Evolutionary conservation across 35 echinoderm and acorn worm genomes (phyloP), one percentile per base, ranked within the genome.

Genomic region (Ptychodera flava): DNA sequence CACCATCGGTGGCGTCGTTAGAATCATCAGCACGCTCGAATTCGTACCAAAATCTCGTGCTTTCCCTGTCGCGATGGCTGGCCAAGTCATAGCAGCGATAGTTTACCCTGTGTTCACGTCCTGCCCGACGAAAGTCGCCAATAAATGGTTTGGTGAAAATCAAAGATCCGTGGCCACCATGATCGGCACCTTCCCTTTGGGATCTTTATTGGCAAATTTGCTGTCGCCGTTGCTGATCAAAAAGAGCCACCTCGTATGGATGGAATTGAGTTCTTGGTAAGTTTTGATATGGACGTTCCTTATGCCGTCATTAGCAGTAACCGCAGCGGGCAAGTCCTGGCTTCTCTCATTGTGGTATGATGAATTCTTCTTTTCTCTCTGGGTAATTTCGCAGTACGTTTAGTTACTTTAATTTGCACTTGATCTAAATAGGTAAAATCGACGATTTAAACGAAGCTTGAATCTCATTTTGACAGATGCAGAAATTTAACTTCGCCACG

Each of bases 251-350:
- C n/a, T n/a, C n/a, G n/a, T n/a, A n/a, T n/a, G n/a, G n/a, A n/a
- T n/a, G n/a, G n/a, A n/a, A 92, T 97, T 34, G 89, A 92, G 33
- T 85, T 93, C 32, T 92, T 97, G 95, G 95, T 97, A 35, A 88
- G 95, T n/a, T n/a, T n/a, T n/a, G n/a, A n/a, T n/a, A n/a, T n/a
- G n/a, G n/a, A n/a, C n/a, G n/a, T n/a, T n/a, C n/a, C n/a, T n/a
- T n/a, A n/a, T n/a, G n/a, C n/a, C n/a, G n/a, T n/a, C n/a, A n/a
- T n/a, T n/a, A n/a, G n/a, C n/a, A n/a, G n/a, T n/a, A n/a, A n/a
- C n/a, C n/a, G n/a, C n/a, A n/a, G n/a, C n/a, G n/a, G n/a, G n/a
- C n/a, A n/a, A n/a, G n/a, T n/a, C n/a, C n/a, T n/a, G n/a, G n/a
- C n/a, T n/a, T n/a, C n/a, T n/a, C n/a, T n/a, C n/a, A n/a, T n/a